Conservation (phyloP, 2,888 invertebrate genomes). For the Charanyca ferruginea region DNA sequence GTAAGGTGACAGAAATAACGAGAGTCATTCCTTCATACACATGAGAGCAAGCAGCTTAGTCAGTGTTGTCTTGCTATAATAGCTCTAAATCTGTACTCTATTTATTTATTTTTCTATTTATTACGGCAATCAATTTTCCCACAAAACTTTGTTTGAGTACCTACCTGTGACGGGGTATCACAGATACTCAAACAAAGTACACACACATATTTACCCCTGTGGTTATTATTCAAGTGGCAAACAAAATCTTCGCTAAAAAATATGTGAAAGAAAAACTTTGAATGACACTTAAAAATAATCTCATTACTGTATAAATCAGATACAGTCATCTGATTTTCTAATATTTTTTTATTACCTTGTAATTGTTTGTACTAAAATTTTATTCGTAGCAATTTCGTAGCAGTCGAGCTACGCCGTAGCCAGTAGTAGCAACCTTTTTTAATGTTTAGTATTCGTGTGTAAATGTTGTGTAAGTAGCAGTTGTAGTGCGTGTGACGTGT, state of each 20-base stretch:
- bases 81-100: too few species aligned
- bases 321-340: neutral
- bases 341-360: neutral
- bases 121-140: too few species aligned
- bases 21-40: conserved; percentile 27
- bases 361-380: conserved; percentile 20
- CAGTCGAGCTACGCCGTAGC: conserved; percentile 44
- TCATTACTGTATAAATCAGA: neutral
- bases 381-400: conserved; percentile 50
- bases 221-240: neutral
- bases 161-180: too few species aligned
- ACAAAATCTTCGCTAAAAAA: conserved; percentile 4
- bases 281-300: conserved; percentile 7
- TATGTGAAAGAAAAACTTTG: conserved; percentile 25
- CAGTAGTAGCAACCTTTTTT: conserved; percentile 23
- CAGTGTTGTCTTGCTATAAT: conserved; percentile 18
- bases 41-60: conserved; percentile 15
- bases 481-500: conserved; percentile 67
- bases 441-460: conserved; percentile 43
- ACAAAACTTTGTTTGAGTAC: too few species aligned
- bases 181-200: too few species aligned
- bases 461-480: conserved; percentile 47
- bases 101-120: too few species aligned
- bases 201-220: too few species aligned
- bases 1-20: conserved; percentile 46